Percentiles rank a stretch among this genome's conserved stretches.
Evolutionary conservation across 2,113 vertebrate genomes (phyloP).

Genomic region (Tinamus guttatus): DNA sequence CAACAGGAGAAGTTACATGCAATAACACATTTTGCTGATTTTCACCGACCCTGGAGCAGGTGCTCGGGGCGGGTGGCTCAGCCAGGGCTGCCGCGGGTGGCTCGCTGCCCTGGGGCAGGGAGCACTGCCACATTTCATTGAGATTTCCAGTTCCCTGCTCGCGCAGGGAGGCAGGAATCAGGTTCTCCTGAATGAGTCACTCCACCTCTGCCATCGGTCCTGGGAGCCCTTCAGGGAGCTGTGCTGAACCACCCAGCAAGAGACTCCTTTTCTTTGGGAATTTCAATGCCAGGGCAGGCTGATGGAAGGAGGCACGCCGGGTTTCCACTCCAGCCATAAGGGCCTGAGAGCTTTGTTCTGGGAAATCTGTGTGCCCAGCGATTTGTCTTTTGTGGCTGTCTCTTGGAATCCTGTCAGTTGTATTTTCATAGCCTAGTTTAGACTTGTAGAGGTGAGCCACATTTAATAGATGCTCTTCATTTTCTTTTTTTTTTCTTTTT

Average conservation of each 20-base stretch:
- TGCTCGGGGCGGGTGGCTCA: neutral
- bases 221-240: neutral
- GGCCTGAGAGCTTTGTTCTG: neutral
- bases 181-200: neutral
- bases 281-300: neutral
- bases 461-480: neutral
- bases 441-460: neutral
- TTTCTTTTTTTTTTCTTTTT: neutral
- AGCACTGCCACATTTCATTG: neutral
- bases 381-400: neutral
- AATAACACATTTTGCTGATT: neutral
- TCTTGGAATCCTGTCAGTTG: neutral
- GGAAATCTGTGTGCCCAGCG: fast-evolving
- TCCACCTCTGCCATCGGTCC: neutral
- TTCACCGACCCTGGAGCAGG: neutral
- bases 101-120: neutral
- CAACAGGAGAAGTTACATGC: neutral
- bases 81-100: fast-evolving
- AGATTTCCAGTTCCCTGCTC: neutral
- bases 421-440: neutral
- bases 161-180: neutral
- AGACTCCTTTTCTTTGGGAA: neutral
- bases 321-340: neutral
- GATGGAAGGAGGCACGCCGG: fast-evolving
- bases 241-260: neutral